A percentile compares a stretch with the other conserved stretches of the same genome.
Conservation (phyloP, 1,140 invertebrate genomes). For the Pantala flavescens region DNA sequence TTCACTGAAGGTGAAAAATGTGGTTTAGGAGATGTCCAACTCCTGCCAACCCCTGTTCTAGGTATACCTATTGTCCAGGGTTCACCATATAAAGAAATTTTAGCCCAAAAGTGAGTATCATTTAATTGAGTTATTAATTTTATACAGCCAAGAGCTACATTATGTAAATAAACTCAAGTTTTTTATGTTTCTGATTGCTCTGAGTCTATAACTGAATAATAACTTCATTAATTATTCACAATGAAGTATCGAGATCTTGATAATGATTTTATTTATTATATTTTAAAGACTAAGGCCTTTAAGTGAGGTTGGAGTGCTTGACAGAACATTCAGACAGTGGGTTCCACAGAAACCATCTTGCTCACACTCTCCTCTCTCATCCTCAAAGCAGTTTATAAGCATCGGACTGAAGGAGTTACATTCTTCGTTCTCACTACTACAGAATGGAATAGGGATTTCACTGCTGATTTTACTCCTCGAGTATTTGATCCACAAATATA, state of each 20-base stretch:
- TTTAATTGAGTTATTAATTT: constrained; percentile 22
- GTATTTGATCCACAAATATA: not conserved
- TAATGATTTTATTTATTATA: not conserved
- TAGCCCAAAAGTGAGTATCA: constrained; percentile 17
- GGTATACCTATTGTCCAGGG: not conserved
- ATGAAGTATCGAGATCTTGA: not conserved
- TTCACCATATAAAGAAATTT: constrained; percentile 16
- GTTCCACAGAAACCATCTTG: constrained; percentile 26
- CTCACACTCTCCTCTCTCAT: not conserved
- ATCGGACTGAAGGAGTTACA: constrained; percentile 15
- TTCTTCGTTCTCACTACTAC: constrained; percentile 13
- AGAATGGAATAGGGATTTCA: constrained; percentile 3
- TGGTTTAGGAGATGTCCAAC: constrained; percentile 14
- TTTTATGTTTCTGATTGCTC: no score
- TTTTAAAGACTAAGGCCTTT: constrained; percentile 32
- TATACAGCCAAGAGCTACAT: no score
- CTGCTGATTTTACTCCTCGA: constrained; percentile 12
- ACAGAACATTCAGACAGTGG: constrained; percentile 33
- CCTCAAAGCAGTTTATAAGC: constrained; percentile 12
- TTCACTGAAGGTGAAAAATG: constrained; percentile 18
- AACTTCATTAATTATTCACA: no score
- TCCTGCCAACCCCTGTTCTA: constrained; percentile 12
- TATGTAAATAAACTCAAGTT: no score
- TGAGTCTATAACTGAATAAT: no score
- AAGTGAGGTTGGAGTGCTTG: constrained; percentile 33